Evolutionary conservation across 2,888 invertebrate genomes (phyloP), one percentile per base, ranked within the genome.

Genomic region (Idaea dimidiata): DNA sequence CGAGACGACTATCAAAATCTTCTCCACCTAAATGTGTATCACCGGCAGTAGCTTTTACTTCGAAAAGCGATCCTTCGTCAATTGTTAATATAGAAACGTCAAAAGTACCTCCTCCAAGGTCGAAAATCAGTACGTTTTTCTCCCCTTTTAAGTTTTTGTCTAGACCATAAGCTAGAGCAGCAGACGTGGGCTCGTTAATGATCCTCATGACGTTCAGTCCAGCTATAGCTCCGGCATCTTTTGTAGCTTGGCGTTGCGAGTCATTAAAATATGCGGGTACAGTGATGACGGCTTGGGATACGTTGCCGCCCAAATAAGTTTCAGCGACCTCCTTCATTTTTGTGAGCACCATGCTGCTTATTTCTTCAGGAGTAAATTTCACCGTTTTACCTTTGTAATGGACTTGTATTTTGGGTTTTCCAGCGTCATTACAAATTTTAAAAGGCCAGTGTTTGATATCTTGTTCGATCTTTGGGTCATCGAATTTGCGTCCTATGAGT

Each of bases 371-470:
- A 16, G 94, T 90, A 76, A 95, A 95, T 33, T 83, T 88, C 81
- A 95, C 95, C 3, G 70, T 77, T 75, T 94, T 94, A 0, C 94
- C 94, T 75, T 94, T 95, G 79, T 94, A 94, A 68, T 94, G 93
- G 1, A 95, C 94, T 80, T 94, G 93, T 66, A 96, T 84, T 82
- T 95, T 95, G 0, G 95, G 95, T 72, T 95, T 95, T 3, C 94
- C 94, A 3, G 84, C 86, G 7, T 95, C 95, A 70, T 91, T 94
- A 16, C 95, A 80, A 0, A 96, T 95, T 74, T 93, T 94, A 81
- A 97, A 97, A 0, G 97, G 96, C 97, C 97, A 97, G 72, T 96
- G 95, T 78, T 96, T 96, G 81, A 96, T 94, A 77, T 97, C 97
- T 61, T 94, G 93, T 78, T 96, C 96, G 31, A 97, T 96, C 73